phyloP scores from a whole-genome alignment of 2,113 vertebrate genomes.

The Phrynosoma platyrhinos region DNA sequence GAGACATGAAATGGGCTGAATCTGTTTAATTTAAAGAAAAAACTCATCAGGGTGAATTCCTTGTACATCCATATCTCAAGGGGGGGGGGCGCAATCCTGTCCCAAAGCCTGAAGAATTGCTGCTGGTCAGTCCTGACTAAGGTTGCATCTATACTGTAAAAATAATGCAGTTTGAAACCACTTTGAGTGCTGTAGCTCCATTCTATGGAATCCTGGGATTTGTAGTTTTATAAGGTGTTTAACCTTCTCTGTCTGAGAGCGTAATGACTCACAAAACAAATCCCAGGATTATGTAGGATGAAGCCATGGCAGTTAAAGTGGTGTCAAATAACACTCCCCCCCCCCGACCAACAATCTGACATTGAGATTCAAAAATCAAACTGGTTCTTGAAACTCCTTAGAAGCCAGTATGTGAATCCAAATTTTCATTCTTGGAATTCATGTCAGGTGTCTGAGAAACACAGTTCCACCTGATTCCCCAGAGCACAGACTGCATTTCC shows the following conservation, averaged over 20 bases:
- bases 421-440: constrained; percentile 53
- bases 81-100: neutral
- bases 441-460: constrained; percentile 57
- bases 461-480: constrained; percentile 48
- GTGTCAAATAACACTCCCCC: too few relatives aligned
- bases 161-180: too few relatives aligned
- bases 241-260: too few relatives aligned
- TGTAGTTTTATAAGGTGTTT: too few relatives aligned
- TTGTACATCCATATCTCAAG: neutral
- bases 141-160: too few relatives aligned
- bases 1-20: too few relatives aligned
- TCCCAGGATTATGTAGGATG: too few relatives aligned
- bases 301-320: too few relatives aligned
- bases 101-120: neutral
- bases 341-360: neutral
- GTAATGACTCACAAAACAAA: too few relatives aligned
- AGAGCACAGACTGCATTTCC: constrained; percentile 48
- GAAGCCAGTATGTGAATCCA: constrained; percentile 7
- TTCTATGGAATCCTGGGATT: too few relatives aligned
- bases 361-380: neutral
- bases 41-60: neutral
- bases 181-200: too few relatives aligned
- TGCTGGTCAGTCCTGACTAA: neutral
- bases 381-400: neutral
- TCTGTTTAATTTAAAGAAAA: too few relatives aligned